phyloP scores from a whole-genome alignment of 2,888 invertebrate genomes.

The Ennomos fuscantarius region DNA sequence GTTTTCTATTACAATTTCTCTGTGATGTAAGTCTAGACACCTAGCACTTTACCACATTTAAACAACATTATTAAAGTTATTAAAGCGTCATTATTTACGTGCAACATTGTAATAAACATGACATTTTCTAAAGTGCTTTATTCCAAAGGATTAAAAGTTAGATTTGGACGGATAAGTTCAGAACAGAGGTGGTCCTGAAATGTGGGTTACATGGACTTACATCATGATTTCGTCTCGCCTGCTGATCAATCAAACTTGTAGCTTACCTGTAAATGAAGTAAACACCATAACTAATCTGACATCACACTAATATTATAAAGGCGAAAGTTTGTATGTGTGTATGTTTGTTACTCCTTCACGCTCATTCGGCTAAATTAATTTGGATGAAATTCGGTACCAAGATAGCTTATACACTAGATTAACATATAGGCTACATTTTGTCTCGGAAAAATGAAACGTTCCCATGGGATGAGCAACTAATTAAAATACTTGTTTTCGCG shows the following conservation, averaged over 20 bases:
- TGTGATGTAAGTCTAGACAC: constrained; percentile 6
- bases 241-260: constrained; percentile 17
- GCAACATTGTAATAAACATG: constrained; percentile 16
- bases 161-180: background rate
- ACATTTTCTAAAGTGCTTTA: background rate
- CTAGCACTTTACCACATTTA: constrained; percentile 9
- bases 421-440: no score
- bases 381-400: no score
- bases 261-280: constrained; percentile 23
- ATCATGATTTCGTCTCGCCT: constrained; percentile 15
- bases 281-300: constrained; percentile 17
- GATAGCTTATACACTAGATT: no score
- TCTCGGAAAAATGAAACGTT: no score
- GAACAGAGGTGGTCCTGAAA: constrained; percentile 13
- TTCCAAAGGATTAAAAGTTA: constrained; percentile 2
- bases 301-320: no score
- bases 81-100: constrained; percentile 19
- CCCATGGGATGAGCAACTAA: no score
- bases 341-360: no score
- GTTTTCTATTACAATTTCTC: constrained; percentile 1
- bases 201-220: constrained; percentile 20
- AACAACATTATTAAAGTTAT: constrained; percentile 16
- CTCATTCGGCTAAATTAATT: no score
- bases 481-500: no score
- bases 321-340: no score